These are phyloP conservation scores for Thermophis baileyi DNA, from an alignment of 2,113 vertebrate genomes.

Conservation along the genomic window DNA sequence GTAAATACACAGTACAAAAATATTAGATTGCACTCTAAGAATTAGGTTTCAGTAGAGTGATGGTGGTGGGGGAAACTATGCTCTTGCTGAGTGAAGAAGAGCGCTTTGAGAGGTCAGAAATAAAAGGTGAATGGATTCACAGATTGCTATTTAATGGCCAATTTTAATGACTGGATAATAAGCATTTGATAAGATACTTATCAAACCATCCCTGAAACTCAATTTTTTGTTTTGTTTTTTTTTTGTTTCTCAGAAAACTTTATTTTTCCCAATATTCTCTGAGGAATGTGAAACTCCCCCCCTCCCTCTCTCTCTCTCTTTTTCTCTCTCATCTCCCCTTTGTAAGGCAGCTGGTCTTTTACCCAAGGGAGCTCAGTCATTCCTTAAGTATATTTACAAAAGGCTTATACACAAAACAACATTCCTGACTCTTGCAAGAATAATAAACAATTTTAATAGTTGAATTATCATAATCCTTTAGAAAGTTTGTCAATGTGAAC, in stretches of 20 bases:
- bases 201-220: background rate
- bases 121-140: background rate
- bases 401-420: background rate
- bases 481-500: background rate
- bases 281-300: background rate
- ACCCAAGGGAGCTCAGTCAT: conserved; percentile 37
- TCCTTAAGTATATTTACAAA: conserved; percentile 43
- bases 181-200: background rate
- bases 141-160: background rate
- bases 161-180: background rate
- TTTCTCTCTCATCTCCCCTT: conserved; percentile 31
- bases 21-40: too few species aligned
- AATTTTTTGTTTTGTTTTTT: too few species aligned
- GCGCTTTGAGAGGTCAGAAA: background rate
- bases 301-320: too few species aligned
- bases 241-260: conserved; percentile 29
- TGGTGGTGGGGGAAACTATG: background rate
- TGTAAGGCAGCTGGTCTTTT: conserved; percentile 28
- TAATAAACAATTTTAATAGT: background rate
- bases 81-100: background rate
- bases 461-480: background rate
- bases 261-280: background rate
- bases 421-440: background rate
- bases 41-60: too few species aligned
- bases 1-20: too few species aligned